Evolutionary conservation across 2,797 vertebrate genomes (phyloP), one percentile per base, ranked within the genome.

Genomic region (Ambastaia sidthimunki): DNA sequence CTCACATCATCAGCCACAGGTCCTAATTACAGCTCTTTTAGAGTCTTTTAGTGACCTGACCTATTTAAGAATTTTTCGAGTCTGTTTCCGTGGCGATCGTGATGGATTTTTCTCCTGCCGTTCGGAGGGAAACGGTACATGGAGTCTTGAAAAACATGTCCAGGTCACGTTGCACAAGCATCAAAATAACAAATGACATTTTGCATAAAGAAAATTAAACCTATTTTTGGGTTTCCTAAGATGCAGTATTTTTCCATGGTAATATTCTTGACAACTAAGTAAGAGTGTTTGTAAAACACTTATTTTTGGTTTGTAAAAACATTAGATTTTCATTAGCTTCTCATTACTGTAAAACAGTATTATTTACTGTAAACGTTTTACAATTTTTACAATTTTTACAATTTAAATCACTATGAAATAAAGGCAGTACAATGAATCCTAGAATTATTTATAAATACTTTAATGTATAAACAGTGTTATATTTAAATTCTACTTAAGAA

Each of bases 21-120:
- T 76, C 76, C 78, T 83, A 84, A 84, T 84, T 76, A 84, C 68
- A 76, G 76, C 68, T 69, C 31, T 74, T 79, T 67, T 57, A 10
- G 48, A 60, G 60, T 80, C 67, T 71, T 80, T 84, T 76, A 84
- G 81, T 31, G 54, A 37, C 50, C 76, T 83, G 72, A 83, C 83
- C 81, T 76, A 74, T 86, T 81, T 81, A 79, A 67, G 55, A 79
- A 60, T 66, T 21, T 57, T 4, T 44, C 25, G 50, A 71, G 34
- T 66, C 47, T 15, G 48, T 41, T 62, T 76, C 23, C 74, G 78
- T 47, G 74, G 71, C 50, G 70, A 72, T n/a, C 19, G 71, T 41
- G 7, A 21, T 28, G 25, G 69, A 70, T 79, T 78, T 79, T 68
- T 28, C 52, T 37, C 62, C 28, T 82, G 69, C 16, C 15, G 3